Evolutionary conservation across 2,113 vertebrate genomes (phyloP).

Genomic region (Catharus bicknelli): DNA sequence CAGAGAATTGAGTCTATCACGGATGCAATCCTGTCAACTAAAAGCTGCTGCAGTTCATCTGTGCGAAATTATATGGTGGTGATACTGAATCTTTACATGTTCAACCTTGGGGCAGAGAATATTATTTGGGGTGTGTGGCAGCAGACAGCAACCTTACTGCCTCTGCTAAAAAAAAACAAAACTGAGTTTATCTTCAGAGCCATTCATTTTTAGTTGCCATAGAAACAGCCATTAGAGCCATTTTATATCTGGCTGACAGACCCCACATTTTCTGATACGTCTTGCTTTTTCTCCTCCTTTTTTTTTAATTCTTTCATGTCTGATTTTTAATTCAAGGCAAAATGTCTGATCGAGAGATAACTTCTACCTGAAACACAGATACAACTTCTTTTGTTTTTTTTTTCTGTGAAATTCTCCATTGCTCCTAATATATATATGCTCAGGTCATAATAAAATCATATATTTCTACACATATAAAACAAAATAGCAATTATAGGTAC

Average conservation of each 20-base stretch:
- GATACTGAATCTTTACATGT: background rate
- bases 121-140: background rate
- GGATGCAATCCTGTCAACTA: background rate
- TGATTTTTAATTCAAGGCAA: slow-evolving; percentile 2
- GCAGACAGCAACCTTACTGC: background rate
- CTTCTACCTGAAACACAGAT: background rate
- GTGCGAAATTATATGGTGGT: background rate
- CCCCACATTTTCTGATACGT: background rate
- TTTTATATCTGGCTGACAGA: slow-evolving; percentile 31
- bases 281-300: background rate
- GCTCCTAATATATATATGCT: background rate
- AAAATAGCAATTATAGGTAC: background rate
- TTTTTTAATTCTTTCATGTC: background rate
- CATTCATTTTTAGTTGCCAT: slow-evolving; percentile 45
- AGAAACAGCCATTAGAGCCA: slow-evolving; percentile 39
- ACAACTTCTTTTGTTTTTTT: background rate
- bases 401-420: background rate
- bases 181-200: background rate
- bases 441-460: background rate
- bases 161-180: background rate
- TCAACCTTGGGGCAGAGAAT: background rate
- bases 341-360: background rate
- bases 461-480: background rate
- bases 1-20: background rate
- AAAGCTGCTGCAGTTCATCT: background rate